Percentiles rank a stretch among this genome's conserved stretches.
phyloP scores from a whole-genome alignment of 1,140 invertebrate species.

The Drosophila biarmipes region DNA sequence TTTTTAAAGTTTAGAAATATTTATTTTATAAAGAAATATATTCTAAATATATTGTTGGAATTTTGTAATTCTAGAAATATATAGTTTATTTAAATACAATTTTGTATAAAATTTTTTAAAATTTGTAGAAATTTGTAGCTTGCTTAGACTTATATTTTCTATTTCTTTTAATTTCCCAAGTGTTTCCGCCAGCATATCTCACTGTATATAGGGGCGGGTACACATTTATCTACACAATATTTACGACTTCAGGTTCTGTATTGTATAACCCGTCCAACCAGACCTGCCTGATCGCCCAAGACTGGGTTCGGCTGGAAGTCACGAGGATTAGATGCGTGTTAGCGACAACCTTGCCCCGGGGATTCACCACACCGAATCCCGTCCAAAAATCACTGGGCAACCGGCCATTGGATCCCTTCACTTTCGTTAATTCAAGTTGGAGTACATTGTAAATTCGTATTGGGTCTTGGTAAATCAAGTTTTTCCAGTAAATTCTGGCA shows the following conservation, averaged over 20 bases:
- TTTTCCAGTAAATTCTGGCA: constrained; percentile 3
- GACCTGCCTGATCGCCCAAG: constrained; percentile 7
- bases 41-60: too few relatives aligned
- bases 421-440: background rate
- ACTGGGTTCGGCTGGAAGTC: constrained; percentile 20
- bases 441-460: background rate
- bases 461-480: background rate
- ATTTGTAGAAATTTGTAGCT: too few relatives aligned
- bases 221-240: constrained; percentile 4
- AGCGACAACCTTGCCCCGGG: constrained; percentile 17
- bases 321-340: constrained; percentile 18
- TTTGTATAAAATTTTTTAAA: too few relatives aligned
- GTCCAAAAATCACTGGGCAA: background rate
- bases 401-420: background rate
- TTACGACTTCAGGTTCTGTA: constrained; percentile 69
- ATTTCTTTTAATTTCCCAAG: background rate
- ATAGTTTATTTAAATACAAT: too few relatives aligned
- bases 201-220: constrained; percentile 5
- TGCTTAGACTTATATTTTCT: too few relatives aligned
- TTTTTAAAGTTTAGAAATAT: too few relatives aligned
- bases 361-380: constrained; percentile 3
- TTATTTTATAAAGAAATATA: too few relatives aligned
- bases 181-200: background rate
- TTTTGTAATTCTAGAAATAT: too few relatives aligned
- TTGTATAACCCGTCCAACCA: constrained; percentile 61